A percentile compares a stretch with the other conserved stretches of the same genome.
Conservation (phyloP, 2,113 vertebrate species). For the Cromileptes altivelis region DNA sequence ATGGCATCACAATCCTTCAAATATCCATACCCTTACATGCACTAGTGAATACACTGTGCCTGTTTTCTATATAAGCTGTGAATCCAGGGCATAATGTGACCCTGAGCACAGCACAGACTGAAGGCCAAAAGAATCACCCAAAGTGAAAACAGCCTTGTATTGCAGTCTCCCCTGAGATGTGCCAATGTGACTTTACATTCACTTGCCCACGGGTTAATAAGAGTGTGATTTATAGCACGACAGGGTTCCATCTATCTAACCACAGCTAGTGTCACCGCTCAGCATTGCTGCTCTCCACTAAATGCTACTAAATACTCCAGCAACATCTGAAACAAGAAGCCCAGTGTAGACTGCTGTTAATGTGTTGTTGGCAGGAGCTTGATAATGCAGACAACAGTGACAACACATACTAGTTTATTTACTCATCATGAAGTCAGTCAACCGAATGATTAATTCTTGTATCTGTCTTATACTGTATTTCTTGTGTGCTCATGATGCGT, state of each 20-base stretch:
- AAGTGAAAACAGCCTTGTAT: constrained; percentile 52
- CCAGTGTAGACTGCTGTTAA: neutral
- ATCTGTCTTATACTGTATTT: neutral
- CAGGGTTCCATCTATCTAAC: constrained; percentile 62
- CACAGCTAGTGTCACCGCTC: constrained; percentile 43
- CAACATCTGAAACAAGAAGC: constrained; percentile 16
- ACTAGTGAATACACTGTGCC: neutral
- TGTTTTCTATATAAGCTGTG: neutral
- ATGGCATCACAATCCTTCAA: too few species aligned
- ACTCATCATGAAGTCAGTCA: neutral
- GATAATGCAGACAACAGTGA: neutral
- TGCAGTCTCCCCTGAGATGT: constrained; percentile 49
- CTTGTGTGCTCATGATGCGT: neutral
- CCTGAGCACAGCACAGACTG: neutral
- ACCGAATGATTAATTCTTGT: neutral
- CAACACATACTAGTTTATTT: constrained; percentile 10
- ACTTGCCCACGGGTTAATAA: constrained; percentile 67
- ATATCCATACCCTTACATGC: too few species aligned
- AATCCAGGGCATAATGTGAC: constrained; percentile 17
- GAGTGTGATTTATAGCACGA: constrained; percentile 70
- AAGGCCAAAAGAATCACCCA: constrained; percentile 30
- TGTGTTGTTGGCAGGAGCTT: neutral
- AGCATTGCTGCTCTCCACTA: constrained; percentile 22
- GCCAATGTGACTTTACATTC: constrained; percentile 60
- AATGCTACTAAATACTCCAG: constrained; percentile 45